These are phyloP conservation scores for Microplitis mediator DNA, from an alignment of 1,140 invertebrate species.

Conservation along the genomic window DNA sequence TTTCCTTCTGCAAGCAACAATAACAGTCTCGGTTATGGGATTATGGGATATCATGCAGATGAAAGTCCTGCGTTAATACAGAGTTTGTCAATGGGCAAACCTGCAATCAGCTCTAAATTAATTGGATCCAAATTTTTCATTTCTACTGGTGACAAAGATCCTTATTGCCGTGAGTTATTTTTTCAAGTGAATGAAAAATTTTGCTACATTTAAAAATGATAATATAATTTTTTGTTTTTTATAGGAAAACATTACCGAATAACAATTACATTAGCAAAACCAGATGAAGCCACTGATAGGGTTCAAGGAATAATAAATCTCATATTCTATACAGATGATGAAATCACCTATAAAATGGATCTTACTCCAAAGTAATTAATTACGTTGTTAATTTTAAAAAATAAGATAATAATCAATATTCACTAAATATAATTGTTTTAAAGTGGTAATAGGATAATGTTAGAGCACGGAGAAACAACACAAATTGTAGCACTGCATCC, in stretches of 20 bases:
- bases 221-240: neutral
- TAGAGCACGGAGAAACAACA: conserved; percentile 76
- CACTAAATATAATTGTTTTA: conserved; percentile 22
- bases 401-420: conserved; percentile 31
- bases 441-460: conserved; percentile 68
- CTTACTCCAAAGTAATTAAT: conserved; percentile 70
- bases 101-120: conserved; percentile 47
- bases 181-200: neutral
- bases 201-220: neutral
- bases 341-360: conserved; percentile 75
- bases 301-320: conserved; percentile 82
- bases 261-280: conserved; percentile 76
- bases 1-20: conserved; percentile 78
- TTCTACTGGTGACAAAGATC: conserved; percentile 75
- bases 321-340: conserved; percentile 74
- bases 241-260: conserved; percentile 79
- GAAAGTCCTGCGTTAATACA: conserved; percentile 67
- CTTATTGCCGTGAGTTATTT: conserved; percentile 75
- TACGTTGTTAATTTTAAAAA: conserved; percentile 20
- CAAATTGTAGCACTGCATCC: conserved; percentile 76
- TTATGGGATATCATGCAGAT: conserved; percentile 79
- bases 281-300: conserved; percentile 79
- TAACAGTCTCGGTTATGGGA: conserved; percentile 68
- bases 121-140: conserved; percentile 77
- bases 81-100: conserved; percentile 62